These are phyloP conservation scores for Rhinichthys osculus DNA, from an alignment of 2,797 vertebrate species.

Conservation along the genomic window DNA sequence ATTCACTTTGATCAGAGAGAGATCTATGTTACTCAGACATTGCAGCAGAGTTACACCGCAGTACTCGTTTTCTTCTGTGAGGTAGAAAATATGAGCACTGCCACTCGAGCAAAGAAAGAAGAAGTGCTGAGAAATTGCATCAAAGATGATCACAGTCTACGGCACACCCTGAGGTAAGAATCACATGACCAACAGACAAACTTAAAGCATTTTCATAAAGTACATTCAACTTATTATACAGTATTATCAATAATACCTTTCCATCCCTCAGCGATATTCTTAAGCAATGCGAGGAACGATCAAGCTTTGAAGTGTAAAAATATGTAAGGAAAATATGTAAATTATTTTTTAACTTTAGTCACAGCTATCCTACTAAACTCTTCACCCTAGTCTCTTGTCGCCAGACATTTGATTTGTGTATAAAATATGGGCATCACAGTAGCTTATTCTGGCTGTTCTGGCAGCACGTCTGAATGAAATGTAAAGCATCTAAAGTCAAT, in stretches of 20 bases:
- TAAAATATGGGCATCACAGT: background rate
- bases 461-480: background rate
- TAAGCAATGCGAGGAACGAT: conserved; percentile 59
- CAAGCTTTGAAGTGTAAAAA: conserved; percentile 71
- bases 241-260: conserved; percentile 58
- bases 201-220: conserved; percentile 19
- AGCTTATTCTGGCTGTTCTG: background rate
- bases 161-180: conserved; percentile 2
- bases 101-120: background rate
- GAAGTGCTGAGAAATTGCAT: background rate
- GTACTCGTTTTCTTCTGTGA: background rate
- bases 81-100: background rate
- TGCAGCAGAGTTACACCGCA: background rate
- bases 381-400: conserved; percentile 28
- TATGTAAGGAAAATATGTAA: conserved; percentile 29
- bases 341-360: conserved; percentile 48
- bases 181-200: background rate
- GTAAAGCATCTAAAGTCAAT: background rate
- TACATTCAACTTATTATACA: conserved; percentile 33
- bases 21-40: conserved; percentile 30
- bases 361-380: conserved; percentile 28
- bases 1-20: conserved; percentile 47
- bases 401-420: conserved; percentile 10
- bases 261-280: conserved; percentile 55
- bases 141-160: background rate